phyloP scores from a whole-genome alignment of 2,888 invertebrate species.

The Dryobotodes eremita region DNA sequence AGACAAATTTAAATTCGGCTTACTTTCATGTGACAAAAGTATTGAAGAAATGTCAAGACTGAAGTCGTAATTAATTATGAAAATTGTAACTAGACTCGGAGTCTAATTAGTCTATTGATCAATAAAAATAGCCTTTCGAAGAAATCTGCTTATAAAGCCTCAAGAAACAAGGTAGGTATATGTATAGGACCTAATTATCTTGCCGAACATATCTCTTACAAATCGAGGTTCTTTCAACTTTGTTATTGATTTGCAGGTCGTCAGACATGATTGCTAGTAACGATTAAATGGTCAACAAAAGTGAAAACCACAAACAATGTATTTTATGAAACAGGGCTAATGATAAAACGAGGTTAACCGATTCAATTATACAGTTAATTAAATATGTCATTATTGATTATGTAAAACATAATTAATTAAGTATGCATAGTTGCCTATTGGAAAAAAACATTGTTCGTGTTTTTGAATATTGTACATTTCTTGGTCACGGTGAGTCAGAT shows the following conservation, averaged over 20 bases:
- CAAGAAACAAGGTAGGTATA: too few relatives aligned
- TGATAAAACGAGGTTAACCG: constrained; percentile 36
- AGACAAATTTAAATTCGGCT: too few relatives aligned
- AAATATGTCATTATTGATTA: constrained; percentile 33
- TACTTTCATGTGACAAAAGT: neutral
- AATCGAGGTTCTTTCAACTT: neutral
- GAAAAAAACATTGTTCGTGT: constrained; percentile 1
- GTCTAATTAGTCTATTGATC: too few relatives aligned
- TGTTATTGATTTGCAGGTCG: neutral
- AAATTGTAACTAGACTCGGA: too few relatives aligned
- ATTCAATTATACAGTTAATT: constrained; percentile 37
- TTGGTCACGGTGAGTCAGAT: neutral
- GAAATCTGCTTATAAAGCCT: too few relatives aligned
- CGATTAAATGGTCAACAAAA: neutral
- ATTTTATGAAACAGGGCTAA: constrained; percentile 14
- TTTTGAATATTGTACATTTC: neutral
- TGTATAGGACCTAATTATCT: too few relatives aligned
- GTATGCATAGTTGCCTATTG: neutral
- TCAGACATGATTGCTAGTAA: neutral
- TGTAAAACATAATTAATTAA: constrained; percentile 30
- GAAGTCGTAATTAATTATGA: too few relatives aligned
- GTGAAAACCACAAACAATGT: constrained; percentile 8
- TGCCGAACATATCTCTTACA: too few relatives aligned
- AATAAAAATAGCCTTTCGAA: too few relatives aligned
- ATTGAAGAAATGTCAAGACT: neutral